Base-by-base conservation (phyloP, 1,140 invertebrate species). In the Dendrolimus kikuchii region DNA sequence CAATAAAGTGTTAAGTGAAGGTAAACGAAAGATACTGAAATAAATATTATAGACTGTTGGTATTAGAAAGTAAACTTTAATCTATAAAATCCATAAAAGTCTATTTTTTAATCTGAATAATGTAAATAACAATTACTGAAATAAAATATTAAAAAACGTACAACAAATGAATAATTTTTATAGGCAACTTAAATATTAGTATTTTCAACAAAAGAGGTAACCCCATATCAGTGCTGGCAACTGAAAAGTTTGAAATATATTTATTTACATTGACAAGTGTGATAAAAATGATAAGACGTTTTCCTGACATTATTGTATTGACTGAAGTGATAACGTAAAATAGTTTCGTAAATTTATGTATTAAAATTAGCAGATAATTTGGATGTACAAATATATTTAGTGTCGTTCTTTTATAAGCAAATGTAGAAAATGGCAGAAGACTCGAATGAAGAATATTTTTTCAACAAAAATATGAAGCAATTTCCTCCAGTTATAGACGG, bases 401-500 rank as follows among this genome's bases (percentile, higher is more conserved):
- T 23, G 23, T 23, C 23, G 23, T 23, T 23, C 3, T 23, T 23
- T 23, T 23, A 23, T 23, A 23, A 23, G 10, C 38, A 41, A 38
- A 36, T 44, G 10, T 49, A 46, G 8, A 57, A 64, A 63, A 81
- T 78, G 77, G 71, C 67, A 49, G 65, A 50, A 53, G 55, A 53
- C 49, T 61, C 67, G 37, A 63, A 47, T 36, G 46, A 55, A 56
- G 51, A 44, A 38, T 46, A 67, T 50, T 57, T 68, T 62, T 59
- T 68, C 61, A 73, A 77, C 46, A 51, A 63, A 42, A 66, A 63
- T 37, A 52, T 81, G n/a, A 80, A 78, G 66, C 80, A 74, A 51
- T 90, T 90, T 70, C 89, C 89, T 52, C 53, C 73, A 39, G 53
- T 82, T 40, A 59, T 74, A n/a, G 68, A 89, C 64, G 89, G 89